Conservation (phyloP, 2,888 invertebrate genomes). For the Lasius platythorax region DNA sequence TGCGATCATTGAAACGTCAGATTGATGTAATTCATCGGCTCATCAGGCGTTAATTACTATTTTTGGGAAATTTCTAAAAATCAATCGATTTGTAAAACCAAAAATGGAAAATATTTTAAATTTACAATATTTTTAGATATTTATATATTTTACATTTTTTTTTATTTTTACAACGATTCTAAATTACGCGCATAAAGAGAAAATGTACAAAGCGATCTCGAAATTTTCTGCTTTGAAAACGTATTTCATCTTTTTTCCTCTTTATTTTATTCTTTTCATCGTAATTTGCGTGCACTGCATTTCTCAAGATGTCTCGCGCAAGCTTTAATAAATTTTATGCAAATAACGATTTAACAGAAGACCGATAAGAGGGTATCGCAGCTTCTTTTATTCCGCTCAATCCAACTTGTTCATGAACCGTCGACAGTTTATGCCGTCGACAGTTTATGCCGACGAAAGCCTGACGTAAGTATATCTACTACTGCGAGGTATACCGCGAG, state of each 20-base stretch:
- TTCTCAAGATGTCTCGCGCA: not conserved
- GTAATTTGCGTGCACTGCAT: conserved; percentile 1
- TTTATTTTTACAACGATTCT: not conserved
- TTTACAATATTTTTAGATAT: not conserved
- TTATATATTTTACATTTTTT: not conserved
- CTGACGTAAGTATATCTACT: conserved; percentile 3
- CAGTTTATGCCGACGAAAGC: conserved; percentile 8
- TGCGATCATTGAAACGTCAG: not conserved
- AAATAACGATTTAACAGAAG: conserved; percentile 13
- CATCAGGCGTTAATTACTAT: not conserved
- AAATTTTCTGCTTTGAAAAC: not conserved
- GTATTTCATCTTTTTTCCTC: not conserved
- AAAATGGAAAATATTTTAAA: not conserved
- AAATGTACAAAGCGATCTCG: not conserved
- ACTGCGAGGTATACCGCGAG: not conserved
- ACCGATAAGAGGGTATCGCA: conserved; percentile 11
- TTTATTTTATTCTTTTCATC: not conserved
- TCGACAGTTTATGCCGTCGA: conserved; percentile 26
- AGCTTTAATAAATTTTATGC: conserved; percentile 18
- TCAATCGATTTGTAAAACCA: not conserved
- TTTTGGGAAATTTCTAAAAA: not conserved
- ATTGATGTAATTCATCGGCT: not conserved
- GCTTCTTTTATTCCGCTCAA: not conserved
- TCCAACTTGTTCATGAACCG: not conserved
- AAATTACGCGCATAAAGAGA: not conserved